A percentile compares a stretch with the other conserved stretches of the same genome.
Conservation (phyloP, 92 coral and sea anemone species). For the Palythoa grandiflora region DNA sequence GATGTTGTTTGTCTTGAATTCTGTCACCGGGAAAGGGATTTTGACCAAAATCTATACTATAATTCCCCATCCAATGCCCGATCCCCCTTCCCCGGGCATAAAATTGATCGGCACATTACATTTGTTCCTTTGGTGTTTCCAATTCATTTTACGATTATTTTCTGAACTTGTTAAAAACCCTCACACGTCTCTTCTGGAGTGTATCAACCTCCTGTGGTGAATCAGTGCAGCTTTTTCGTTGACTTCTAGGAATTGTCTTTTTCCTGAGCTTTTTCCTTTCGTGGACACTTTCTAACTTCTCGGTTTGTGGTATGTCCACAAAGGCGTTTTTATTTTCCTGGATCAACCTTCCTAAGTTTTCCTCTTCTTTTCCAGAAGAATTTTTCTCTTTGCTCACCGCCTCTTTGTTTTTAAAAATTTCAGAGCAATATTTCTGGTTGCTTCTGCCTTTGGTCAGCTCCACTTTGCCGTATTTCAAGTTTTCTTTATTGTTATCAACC, state of each 20-base stretch:
- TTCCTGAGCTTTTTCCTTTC: conserved; percentile 2
- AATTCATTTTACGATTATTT: not conserved
- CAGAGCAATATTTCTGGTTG: not conserved
- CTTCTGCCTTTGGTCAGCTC: not conserved
- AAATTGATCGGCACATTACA: too few species aligned
- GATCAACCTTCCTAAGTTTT: not conserved
- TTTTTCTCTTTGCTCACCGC: not conserved
- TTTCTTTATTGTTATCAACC: not conserved
- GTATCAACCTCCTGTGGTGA: conserved; percentile 9
- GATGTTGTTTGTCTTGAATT: too few species aligned
- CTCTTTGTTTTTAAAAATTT: not conserved
- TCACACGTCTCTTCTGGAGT: not conserved
- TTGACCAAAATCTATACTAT: too few species aligned
- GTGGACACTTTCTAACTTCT: not conserved
- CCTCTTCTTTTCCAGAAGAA: not conserved
- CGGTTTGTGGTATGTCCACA: not conserved
- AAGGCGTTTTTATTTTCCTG: not conserved
- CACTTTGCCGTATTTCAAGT: not conserved
- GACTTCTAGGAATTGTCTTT: conserved; percentile 43
- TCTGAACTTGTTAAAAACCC: not conserved
- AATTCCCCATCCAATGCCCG: too few species aligned
- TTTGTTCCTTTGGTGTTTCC: too few species aligned
- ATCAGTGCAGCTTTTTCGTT: conserved; percentile 15
- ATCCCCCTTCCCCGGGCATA: too few species aligned
- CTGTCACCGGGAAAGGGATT: too few species aligned